phyloP scores from a whole-genome alignment of 2,113 vertebrate genomes.

The Acanthochromis polyacanthus region DNA sequence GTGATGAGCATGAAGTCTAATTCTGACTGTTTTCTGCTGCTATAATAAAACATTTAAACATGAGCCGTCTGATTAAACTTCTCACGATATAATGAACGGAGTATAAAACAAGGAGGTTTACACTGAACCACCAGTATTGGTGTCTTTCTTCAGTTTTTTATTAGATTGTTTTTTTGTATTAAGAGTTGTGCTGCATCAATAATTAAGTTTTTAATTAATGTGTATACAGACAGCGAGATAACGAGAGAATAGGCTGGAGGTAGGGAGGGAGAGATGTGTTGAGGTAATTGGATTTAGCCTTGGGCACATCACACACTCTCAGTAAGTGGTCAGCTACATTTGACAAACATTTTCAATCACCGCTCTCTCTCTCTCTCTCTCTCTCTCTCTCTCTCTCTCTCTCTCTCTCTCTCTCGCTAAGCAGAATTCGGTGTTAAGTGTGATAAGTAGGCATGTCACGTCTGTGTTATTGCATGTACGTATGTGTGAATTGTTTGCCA shows the following conservation, averaged over 20 bases:
- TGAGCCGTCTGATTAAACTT: neutral
- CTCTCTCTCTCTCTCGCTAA: constrained; percentile 3
- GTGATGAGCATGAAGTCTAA: no score
- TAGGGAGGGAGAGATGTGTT: constrained; percentile 7
- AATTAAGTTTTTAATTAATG: constrained; percentile 93
- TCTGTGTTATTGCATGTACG: neutral
- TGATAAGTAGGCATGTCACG: no score
- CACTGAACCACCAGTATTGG: neutral
- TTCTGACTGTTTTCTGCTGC: no score
- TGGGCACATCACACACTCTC: constrained; percentile 17
- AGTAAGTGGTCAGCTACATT: constrained; percentile 29
- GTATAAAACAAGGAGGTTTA: neutral
- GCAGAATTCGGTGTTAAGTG: neutral
- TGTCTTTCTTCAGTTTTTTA: constrained; percentile 76
- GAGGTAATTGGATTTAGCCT: constrained; percentile 46
- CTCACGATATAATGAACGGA: neutral
- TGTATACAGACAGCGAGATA: constrained; percentile 67
- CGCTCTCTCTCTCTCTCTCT: constrained; percentile 4
- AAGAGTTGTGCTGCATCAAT: constrained; percentile 89
- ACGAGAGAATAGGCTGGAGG: constrained; percentile 20
- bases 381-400: neutral
- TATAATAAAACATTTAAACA: no score
- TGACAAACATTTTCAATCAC: constrained; percentile 8
- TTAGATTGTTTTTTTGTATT: constrained; percentile 80
- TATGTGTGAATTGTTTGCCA: neutral